Evolutionary conservation across 2,113 vertebrate species (phyloP), one percentile per base, ranked within the genome.

Genomic region (Apeltes quadracus): DNA sequence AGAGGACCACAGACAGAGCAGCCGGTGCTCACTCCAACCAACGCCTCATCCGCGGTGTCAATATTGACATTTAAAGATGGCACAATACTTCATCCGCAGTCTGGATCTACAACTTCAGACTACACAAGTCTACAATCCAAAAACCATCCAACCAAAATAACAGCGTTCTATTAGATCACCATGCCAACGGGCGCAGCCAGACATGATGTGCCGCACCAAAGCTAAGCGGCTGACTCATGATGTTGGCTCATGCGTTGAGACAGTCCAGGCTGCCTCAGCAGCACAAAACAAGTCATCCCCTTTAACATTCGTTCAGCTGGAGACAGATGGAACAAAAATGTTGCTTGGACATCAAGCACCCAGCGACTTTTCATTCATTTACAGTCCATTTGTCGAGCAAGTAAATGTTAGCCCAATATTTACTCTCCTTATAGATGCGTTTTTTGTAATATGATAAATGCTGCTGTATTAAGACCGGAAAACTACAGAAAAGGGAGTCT

Each of bases 131-230:
- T 34, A 70, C 62, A 70, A 44, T 70, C 61, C 71, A 48, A 68
- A 82, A 77, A 78, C 36, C 69, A 81, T 68, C 61, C 56, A 69
- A 82, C 78, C 72, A 82, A 86, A 87, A 90, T 83, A 75, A 48
- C 79, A 78, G 44, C 43, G 56, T 78, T 79, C 70, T 72, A 74
- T 75, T 78, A 70, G 77, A 81, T 78, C 72, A 75, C 79, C 82
- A 87, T 81, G 78, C 59, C 81, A 23, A 87, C 81, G 43, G 69
- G 78, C 69, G 67, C 58, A 81, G 78, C 10, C 56, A 79, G 81
- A 84, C 84, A 76, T 34, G 39, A 72, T 69, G 75, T 59, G 41
- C 66, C 61, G 69, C 61, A 51, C 80, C 76, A 77, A 81, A 81
- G 77, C 65, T 65, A n/a, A 55, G 71, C 67, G 3, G 61, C 55